Evolutionary conservation across 2,113 vertebrate genomes (phyloP), one percentile per base, ranked within the genome.

Genomic region (Paraplagusia blochii): DNA sequence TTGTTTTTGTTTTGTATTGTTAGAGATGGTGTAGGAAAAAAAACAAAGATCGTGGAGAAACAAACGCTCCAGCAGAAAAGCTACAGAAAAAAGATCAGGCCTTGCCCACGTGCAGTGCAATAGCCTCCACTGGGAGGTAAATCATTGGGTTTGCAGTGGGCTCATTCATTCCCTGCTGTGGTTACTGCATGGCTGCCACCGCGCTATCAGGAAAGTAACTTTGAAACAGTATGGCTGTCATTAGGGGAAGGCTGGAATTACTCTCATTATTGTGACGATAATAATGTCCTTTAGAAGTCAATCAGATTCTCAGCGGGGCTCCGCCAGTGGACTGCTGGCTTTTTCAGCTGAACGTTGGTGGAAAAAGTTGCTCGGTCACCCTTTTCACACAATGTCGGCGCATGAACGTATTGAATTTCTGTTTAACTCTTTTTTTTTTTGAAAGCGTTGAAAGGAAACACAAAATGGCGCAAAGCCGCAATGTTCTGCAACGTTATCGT

Each of bases 271-370:
- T 70, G 70, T 76, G 74, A 83, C 85, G 58, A 71, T 50, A 80
- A 79, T 70, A 77, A 69, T 71, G 79, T 74, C 76, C 76, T 81
- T 85, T 77, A 80, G 61, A 66, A 84, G 80, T 65, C 77, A 76
- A 89, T 89, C 83, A 75, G 67, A 80, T 78, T 75, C 83, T 12
- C 87, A 16, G 75, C 69, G 56, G 76, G 87, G 19, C 66, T 55
- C 53, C 68, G 66, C 48, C 53, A 63, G 71, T 60, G 77, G 76
- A 77, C 72, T 18, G 0, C 35, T 1, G 15, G 47, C 13, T 33
- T 44, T 38, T 19, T 46, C 46, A 12, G 51, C 44, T 11, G 17
- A 39, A 50, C 13, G 11, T 18, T 15, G 44, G 15, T 11, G 44
- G 44, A 53, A 66, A 55, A 33, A 53, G 53, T 63, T 33, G 59